These are phyloP conservation scores for Adelges cooleyi DNA, from an alignment of 1,140 invertebrate genomes.

Conservation along the genomic window DNA sequence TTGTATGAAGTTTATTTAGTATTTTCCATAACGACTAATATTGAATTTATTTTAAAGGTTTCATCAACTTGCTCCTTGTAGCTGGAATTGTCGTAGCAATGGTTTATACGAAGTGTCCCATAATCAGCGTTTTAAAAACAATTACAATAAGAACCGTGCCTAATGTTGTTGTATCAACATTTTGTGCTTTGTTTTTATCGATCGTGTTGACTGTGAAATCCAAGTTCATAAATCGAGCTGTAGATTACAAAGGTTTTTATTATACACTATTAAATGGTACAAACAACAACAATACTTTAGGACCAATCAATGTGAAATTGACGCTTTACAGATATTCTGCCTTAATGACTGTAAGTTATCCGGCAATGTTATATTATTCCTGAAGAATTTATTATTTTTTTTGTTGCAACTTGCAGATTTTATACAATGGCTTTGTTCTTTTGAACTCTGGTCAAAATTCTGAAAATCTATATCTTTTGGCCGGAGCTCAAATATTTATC, in stretches of 20 bases:
- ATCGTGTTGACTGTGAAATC: background rate
- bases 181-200: background rate
- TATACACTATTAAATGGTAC: slow-evolving; percentile 3
- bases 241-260: background rate
- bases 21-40: background rate
- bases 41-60: background rate
- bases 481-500: slow-evolving; percentile 9
- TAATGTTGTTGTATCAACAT: slow-evolving; percentile 3
- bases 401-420: slow-evolving; percentile 16
- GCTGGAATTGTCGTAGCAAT: background rate
- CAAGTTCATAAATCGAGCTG: background rate
- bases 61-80: slow-evolving; percentile 1
- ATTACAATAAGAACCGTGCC: slow-evolving; percentile 10
- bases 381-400: background rate
- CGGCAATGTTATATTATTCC: too few species aligned
- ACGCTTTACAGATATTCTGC: background rate
- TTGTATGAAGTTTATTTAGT: background rate
- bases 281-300: background rate
- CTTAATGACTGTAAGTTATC: background rate
- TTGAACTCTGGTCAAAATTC: background rate
- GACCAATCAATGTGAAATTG: slow-evolving; percentile 8
- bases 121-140: background rate
- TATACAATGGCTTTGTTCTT: background rate
- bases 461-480: background rate
- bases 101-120: background rate